Conservation (phyloP, 1,140 invertebrate genomes). For the Bactericera cockerelli region DNA sequence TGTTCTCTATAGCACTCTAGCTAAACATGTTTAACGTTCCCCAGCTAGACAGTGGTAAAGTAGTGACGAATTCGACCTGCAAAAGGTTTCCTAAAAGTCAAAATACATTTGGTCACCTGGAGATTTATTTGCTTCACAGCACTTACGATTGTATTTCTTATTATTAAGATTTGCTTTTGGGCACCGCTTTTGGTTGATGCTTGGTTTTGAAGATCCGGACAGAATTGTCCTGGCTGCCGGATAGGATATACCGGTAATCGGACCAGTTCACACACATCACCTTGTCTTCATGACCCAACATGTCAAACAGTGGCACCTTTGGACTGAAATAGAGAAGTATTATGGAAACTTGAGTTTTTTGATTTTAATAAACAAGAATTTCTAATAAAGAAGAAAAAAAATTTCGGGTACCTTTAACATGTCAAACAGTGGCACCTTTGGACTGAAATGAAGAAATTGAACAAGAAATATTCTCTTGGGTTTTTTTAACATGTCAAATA, state of each 20-base stretch:
- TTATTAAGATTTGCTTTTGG: too few species aligned
- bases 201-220: slow-evolving; percentile 73
- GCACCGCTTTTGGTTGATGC: slow-evolving; percentile 14
- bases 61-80: too few species aligned
- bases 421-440: slow-evolving; percentile 83
- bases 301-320: slow-evolving; percentile 80
- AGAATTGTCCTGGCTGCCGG: slow-evolving; percentile 85
- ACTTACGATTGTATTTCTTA: too few species aligned
- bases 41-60: too few species aligned
- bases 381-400: slow-evolving; percentile 13
- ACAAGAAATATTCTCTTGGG: not conserved
- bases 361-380: slow-evolving; percentile 16
- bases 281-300: slow-evolving; percentile 88
- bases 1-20: too few species aligned
- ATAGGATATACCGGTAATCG: slow-evolving; percentile 66
- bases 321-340: slow-evolving; percentile 51
- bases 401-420: too few species aligned
- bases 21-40: too few species aligned
- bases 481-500: too few species aligned
- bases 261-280: slow-evolving; percentile 90
- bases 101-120: too few species aligned
- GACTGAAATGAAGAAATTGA: slow-evolving; percentile 30
- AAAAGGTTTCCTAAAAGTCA: too few species aligned
- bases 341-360: too few species aligned
- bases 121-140: too few species aligned